Conservation (phyloP, 2,888 invertebrate species). For the Therioaphis trifolii region DNA sequence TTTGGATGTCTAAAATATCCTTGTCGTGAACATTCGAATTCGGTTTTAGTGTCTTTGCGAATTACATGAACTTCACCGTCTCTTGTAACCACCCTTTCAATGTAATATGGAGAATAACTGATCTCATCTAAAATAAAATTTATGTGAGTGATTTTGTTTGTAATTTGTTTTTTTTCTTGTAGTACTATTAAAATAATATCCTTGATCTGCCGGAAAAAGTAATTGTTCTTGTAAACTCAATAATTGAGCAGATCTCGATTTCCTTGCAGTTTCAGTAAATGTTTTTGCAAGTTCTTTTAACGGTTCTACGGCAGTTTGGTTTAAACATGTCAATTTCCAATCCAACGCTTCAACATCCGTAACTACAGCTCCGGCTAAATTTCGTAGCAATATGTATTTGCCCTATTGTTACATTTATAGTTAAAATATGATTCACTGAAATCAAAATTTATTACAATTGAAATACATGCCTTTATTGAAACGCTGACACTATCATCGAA, state of each 20-base stretch:
- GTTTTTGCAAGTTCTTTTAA: slow-evolving; percentile 67
- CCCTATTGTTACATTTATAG: too few relatives aligned
- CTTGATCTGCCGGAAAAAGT: slow-evolving; percentile 46
- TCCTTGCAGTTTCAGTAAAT: slow-evolving; percentile 71
- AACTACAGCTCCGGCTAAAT: slow-evolving; percentile 78
- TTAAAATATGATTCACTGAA: background rate
- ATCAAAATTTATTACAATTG: background rate
- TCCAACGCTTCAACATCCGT: slow-evolving; percentile 74
- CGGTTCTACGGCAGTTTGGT: slow-evolving; percentile 64
- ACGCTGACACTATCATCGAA: slow-evolving; percentile 81
- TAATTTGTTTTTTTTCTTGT: background rate
- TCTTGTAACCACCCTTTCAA: slow-evolving; percentile 79
- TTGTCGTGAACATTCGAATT: slow-evolving; percentile 80
- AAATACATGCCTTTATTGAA: slow-evolving; percentile 74
- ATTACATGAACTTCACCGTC: slow-evolving; percentile 79
- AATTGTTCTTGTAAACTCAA: slow-evolving; percentile 75
- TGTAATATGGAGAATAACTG: slow-evolving; percentile 79
- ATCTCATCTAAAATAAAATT: slow-evolving; percentile 71
- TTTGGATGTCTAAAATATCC: slow-evolving; percentile 72
- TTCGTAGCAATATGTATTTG: slow-evolving; percentile 79
- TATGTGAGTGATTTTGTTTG: background rate
- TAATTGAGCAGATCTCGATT: slow-evolving; percentile 75
- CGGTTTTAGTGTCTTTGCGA: slow-evolving; percentile 79
- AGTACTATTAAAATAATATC: slow-evolving; percentile 56
- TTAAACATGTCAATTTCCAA: slow-evolving; percentile 68